These are phyloP conservation scores for Ailuropoda melanoleuca DNA, from an alignment of 2,113 vertebrate species.

Conservation along the genomic window DNA sequence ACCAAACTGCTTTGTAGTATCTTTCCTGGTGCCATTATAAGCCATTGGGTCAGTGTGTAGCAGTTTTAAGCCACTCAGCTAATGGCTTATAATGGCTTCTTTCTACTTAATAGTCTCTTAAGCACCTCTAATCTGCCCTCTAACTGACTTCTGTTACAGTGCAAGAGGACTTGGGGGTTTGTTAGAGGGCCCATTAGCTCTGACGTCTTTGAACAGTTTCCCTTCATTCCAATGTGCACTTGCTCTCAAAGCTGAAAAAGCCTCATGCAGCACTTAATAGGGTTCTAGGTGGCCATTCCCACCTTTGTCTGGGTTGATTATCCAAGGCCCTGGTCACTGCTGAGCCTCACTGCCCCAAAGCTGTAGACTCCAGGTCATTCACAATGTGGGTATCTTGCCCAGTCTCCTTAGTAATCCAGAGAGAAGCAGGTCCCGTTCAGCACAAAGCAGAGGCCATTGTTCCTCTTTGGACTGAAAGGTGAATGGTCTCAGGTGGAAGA, in stretches of 20 bases:
- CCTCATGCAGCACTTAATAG: neutral
- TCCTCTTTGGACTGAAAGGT: neutral
- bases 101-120: neutral
- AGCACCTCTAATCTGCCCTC: neutral
- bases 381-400: neutral
- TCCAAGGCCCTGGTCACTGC: neutral
- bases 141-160: neutral
- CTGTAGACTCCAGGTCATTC: neutral
- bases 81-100: constrained; percentile 25
- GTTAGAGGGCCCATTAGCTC: neutral
- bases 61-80: neutral
- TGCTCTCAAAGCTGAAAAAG: neutral
- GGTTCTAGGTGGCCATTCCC: neutral
- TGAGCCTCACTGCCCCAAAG: neutral
- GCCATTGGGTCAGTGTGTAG: neutral
- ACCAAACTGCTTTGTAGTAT: neutral
- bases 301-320: neutral
- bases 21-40: neutral
- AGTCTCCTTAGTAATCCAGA: neutral
- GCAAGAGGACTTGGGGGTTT: neutral
- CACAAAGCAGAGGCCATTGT: neutral
- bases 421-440: neutral
- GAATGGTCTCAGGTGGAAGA: neutral
- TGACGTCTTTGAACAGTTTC: neutral
- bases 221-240: neutral